Conservation (phyloP, 2,113 vertebrate genomes). For the Oncorhynchus nerka region DNA sequence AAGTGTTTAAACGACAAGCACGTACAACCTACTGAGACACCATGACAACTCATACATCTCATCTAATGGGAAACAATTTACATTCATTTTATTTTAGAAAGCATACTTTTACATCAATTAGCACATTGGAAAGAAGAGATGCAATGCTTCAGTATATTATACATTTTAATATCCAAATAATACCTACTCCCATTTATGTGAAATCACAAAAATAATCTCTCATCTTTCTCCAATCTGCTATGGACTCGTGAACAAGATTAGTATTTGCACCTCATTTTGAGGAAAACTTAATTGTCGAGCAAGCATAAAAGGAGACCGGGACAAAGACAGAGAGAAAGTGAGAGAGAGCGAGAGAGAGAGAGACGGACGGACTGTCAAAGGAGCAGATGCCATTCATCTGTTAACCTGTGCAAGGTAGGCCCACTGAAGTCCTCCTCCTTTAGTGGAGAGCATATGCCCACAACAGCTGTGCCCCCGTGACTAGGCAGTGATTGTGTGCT, state of each 20-base stretch:
- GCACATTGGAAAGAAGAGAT: too few relatives aligned
- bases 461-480: slow-evolving; percentile 75
- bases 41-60: too few relatives aligned
- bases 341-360: too few relatives aligned
- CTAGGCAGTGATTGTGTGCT: slow-evolving; percentile 70
- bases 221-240: background rate
- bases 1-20: too few relatives aligned
- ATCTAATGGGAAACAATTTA: too few relatives aligned
- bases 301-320: slow-evolving; percentile 45
- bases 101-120: too few relatives aligned
- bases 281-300: slow-evolving; percentile 69
- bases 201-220: background rate
- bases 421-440: slow-evolving; percentile 74
- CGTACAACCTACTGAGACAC: too few relatives aligned
- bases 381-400: slow-evolving; percentile 63
- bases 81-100: too few relatives aligned
- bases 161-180: background rate
- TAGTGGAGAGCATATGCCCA: slow-evolving; percentile 76
- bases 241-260: slow-evolving; percentile 22
- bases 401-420: slow-evolving; percentile 76
- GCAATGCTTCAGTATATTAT: too few relatives aligned
- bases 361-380: too few relatives aligned
- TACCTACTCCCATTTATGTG: background rate
- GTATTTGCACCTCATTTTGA: slow-evolving; percentile 46
- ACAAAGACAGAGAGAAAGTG: slow-evolving; percentile 37